Evolutionary conservation across 2,888 invertebrate species (phyloP), one percentile per base, ranked within the genome.

Genomic region (Gari tellinella): DNA sequence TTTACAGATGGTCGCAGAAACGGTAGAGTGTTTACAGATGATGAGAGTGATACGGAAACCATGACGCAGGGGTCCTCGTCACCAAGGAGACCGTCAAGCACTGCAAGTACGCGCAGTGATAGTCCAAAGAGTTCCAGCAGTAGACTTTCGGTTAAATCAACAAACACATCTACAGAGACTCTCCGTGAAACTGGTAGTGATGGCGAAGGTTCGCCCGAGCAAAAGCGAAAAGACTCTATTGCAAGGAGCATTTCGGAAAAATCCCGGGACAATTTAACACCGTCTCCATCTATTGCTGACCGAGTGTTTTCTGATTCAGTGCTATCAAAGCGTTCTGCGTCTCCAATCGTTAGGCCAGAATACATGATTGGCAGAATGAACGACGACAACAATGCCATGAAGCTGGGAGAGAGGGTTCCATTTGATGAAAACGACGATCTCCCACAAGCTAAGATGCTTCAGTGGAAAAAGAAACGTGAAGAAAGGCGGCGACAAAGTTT

Each of bases 161-260:
- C 86, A 3, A 86, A 85, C 74, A 88, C 88, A 7, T 89, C 89
- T 7, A 89, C 89, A n/a, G 89, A 89, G 72, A 89, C 88, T 2
- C 72, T 89, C 15, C 84, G 83, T 23, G 85, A 85, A 49, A 81
- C 81, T 10, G 65, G 78, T 46, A 88, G 85, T 63, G 86, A 88
- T 57, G 79, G 77, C 17, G 87, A 87, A 62, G 81, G 81, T n/a
- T 83, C 85, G 7, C 84, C 86, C 1, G 82, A 83, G 61, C 85
- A 84, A 46, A 72, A 72, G 26, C 58, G 86, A 8, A 84, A 79
- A 49, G 79, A 79, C 25, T 80, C 80, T 0, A 40, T 62, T 4
- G 56, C 49, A 17, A 60, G 74, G 26, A 61, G 56, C 26, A 40
- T 73, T 19, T 51, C 61, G n/a, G 67, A 73, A 10, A 62, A 64